These are phyloP conservation scores for Nansenia antarctica DNA, from an alignment of 2,113 vertebrate genomes.

Conservation along the genomic window DNA sequence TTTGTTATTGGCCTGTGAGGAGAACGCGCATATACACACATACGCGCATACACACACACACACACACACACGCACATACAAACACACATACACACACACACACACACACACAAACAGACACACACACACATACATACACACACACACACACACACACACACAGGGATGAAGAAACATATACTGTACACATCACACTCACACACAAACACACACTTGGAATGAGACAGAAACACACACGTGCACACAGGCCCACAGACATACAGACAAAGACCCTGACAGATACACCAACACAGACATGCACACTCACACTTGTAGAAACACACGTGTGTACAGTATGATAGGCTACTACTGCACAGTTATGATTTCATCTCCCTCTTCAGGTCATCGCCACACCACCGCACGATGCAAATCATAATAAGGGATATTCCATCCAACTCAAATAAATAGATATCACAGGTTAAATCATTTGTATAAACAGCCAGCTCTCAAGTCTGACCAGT, in stretches of 20 bases:
- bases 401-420: background rate
- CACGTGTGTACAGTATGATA: background rate
- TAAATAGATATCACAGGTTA: conserved; percentile 39
- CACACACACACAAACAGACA: no score
- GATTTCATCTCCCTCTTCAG: background rate
- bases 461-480: conserved; percentile 30
- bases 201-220: no score
- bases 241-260: conserved; percentile 8
- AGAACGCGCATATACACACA: no score
- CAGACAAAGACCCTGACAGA: background rate
- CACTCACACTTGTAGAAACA: background rate
- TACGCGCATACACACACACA: no score
- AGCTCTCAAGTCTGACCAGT: conserved; percentile 41
- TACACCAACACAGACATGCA: conserved; percentile 1
- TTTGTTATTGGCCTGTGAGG: conserved; percentile 28
- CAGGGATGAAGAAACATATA: background rate
- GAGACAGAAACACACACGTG: background rate
- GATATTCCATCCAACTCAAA: conserved; percentile 4
- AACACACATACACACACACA: no score
- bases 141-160: background rate
- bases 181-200: no score
- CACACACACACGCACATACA: no score
- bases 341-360: background rate
- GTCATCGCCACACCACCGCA: background rate
- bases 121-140: no score